Evolutionary conservation across 2,797 vertebrate species (phyloP).

Genomic region (Limnodromus scolopaceus): DNA sequence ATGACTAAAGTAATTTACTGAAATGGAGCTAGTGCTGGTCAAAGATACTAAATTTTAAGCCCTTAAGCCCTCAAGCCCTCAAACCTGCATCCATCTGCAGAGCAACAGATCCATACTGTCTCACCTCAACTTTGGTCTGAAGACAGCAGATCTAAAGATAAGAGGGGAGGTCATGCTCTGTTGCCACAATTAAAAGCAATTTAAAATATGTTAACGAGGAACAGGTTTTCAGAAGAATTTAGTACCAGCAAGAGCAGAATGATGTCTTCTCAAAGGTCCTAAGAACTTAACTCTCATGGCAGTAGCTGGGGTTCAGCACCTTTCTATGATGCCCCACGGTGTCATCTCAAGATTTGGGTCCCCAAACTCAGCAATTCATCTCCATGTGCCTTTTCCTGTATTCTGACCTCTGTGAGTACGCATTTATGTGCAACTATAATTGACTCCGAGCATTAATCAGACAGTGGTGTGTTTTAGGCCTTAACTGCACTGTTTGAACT

Average conservation of each 20-base stretch:
- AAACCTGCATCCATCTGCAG: not conserved
- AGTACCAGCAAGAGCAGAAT: not conserved
- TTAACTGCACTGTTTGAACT: constrained; percentile 32
- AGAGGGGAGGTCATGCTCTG: not conserved
- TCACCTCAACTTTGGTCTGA: not conserved
- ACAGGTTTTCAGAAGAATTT: constrained; percentile 31
- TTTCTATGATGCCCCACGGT: not conserved
- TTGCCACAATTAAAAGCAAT: not conserved
- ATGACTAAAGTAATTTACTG: not conserved
- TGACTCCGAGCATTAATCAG: constrained; percentile 22
- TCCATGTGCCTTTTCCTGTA: not conserved
- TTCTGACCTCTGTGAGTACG: not conserved
- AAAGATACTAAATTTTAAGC: constrained; percentile 13
- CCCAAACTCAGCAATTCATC: not conserved
- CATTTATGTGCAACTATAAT: not conserved
- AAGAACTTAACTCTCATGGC: not conserved
- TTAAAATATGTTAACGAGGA: not conserved
- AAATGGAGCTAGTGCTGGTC: not conserved
- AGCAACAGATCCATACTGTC: not conserved
- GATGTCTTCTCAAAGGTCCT: not conserved
- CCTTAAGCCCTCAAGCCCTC: not conserved
- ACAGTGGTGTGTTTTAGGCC: not conserved
- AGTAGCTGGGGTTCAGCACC: not conserved
- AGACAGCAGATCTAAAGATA: not conserved
- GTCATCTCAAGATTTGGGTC: not conserved